Base-by-base conservation (phyloP, 92 coral and sea anemone species). In the Porites rus region DNA sequence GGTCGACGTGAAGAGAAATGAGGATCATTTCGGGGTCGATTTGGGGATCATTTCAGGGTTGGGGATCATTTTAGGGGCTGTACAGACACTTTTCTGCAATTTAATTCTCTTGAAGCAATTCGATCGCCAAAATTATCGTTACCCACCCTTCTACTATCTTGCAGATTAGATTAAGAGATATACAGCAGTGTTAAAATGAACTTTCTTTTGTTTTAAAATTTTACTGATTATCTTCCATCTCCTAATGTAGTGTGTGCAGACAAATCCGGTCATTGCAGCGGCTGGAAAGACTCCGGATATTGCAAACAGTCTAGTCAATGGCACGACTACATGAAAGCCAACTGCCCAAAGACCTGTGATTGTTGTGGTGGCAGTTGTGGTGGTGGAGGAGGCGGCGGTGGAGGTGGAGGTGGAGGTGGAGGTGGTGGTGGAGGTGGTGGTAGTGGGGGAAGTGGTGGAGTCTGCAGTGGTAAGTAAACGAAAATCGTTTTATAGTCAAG, bases 311-410 rank as follows among this genome's bases (percentile, higher is more conserved):
- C 80, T 18, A 80, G 91, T 69, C 81, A 86, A 78, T 94, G 82
- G 74, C 80, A 94, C 58, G 4, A 2, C n/a, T 96, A 91, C 90
- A 94, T 96, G 99, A 94, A 96, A 68, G 20, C 1, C 11, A 96
- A 94, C 71, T 96, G 99, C 69, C 67, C 76, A 25, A 92, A 96
- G 88, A 87, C 99, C 1, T 96, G 99, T 60, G 95, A 93, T 38
- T 87, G 89, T 59, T 96, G 99, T 75, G 99, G 98, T 22, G 97
- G 92, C 0, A 92, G 94, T 0, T 94, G 97, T 1, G 94, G 97
- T 0, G 94, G 97, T 0, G 94, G 96, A 0, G 92, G 96, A 10
- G 92, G 91, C 0, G 91, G 91, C 7, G 91, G 87, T 0, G 87
- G 87, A 7, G 91, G 91, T 0, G 83, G 87, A 0, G 91, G 91